phyloP scores from a whole-genome alignment of 1,140 invertebrate genomes.

The Diprion similis region DNA sequence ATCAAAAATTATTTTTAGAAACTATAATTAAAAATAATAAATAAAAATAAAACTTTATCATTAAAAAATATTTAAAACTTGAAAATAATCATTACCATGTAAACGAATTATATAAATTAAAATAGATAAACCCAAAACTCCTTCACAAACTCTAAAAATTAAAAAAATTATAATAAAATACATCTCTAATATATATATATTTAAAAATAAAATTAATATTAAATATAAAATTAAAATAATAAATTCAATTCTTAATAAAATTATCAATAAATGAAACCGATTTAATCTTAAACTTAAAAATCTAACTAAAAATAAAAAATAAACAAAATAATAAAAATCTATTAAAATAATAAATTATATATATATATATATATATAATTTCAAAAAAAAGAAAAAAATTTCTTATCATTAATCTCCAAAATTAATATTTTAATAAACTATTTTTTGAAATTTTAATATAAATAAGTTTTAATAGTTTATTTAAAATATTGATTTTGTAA shows the following conservation, averaged over 20 bases:
- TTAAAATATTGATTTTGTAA: no score
- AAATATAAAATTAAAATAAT: constrained; percentile 63
- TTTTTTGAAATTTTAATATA: constrained; percentile 54
- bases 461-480: constrained; percentile 49
- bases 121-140: constrained; percentile 64
- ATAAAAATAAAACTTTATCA: constrained; percentile 60
- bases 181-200: constrained; percentile 53
- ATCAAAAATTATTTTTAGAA: constrained; percentile 10
- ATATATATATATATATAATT: constrained; percentile 66
- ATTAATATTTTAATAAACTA: constrained; percentile 66
- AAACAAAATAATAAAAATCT: constrained; percentile 60
- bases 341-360: constrained; percentile 65
- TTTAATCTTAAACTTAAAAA: constrained; percentile 33
- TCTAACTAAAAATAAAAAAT: constrained; percentile 52
- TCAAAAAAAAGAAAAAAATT: constrained; percentile 60
- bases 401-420: constrained; percentile 67
- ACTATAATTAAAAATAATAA: constrained; percentile 54
- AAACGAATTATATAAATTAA: constrained; percentile 65
- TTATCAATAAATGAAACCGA: constrained; percentile 59
- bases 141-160: constrained; percentile 66
- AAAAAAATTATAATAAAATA: constrained; percentile 67
- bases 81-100: constrained; percentile 66
- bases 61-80: constrained; percentile 61
- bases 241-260: constrained; percentile 64
- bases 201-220: constrained; percentile 58